Evolutionary conservation across 92 coral and sea anemone species (phyloP).

Genomic region (Meandrina meandrites): DNA sequence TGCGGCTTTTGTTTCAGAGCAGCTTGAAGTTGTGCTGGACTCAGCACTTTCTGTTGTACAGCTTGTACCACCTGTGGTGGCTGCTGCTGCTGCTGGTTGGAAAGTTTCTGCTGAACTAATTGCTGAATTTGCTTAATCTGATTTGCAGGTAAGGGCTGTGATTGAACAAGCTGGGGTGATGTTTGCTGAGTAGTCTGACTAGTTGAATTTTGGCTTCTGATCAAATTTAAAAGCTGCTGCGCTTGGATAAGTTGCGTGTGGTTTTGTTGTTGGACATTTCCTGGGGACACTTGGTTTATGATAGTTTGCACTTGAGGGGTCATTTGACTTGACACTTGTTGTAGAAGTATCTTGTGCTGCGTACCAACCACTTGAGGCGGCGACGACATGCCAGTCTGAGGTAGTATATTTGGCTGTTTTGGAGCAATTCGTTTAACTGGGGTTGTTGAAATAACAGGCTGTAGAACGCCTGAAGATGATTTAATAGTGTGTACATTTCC

Average conservation of each 20-base stretch:
- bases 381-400: constrained; percentile 64
- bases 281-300: constrained; percentile 44
- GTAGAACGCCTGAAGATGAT: constrained; percentile 29
- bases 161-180: constrained; percentile 34
- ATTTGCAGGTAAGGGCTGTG: constrained; percentile 59
- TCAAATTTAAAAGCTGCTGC: constrained; percentile 58
- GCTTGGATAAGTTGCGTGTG: constrained; percentile 50
- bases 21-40: constrained; percentile 61
- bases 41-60: constrained; percentile 55
- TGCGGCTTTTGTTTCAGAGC: constrained; percentile 60
- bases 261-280: constrained; percentile 33
- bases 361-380: constrained; percentile 55
- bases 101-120: constrained; percentile 77
- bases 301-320: constrained; percentile 52
- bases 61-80: constrained; percentile 19
- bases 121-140: constrained; percentile 81
- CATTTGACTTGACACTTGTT: constrained; percentile 23
- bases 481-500: constrained; percentile 33
- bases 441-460: constrained; percentile 49
- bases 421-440: constrained; percentile 87
- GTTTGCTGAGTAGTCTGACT: constrained; percentile 19
- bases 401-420: constrained; percentile 70
- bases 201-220: constrained; percentile 34
- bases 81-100: constrained; percentile 57
- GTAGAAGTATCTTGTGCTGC: constrained; percentile 47